Evolutionary conservation across 1,140 invertebrate species (phyloP), one percentile per base, ranked within the genome.

Genomic region (Saccostrea cuccullata): DNA sequence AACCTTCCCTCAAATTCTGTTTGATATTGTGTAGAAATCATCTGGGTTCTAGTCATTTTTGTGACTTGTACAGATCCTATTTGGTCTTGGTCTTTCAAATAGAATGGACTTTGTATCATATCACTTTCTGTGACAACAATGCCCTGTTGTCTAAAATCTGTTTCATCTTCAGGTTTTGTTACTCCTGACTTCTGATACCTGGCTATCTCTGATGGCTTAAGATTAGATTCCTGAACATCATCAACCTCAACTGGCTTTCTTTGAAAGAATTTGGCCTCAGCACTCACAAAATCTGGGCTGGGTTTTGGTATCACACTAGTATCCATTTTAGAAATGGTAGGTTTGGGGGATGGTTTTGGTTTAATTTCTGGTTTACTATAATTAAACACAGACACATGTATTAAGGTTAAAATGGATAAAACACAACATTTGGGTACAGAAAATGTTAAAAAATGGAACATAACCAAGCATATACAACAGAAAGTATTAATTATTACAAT

Each of bases 251-350:
- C 70, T 30, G 70, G 70, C 15, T 77, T 77, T 13, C 26, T 77
- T 36, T 77, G 70, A 77, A 77, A 77, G 70, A 77, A 77, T 77
- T 77, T 77, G 70, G 70, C 70, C 70, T 77, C 70, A 36, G 70
- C 26, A 77, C 70, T 77, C 11, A 77, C 26, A 77, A 77, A 77
- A 36, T 77, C 70, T 15, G 30, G 26, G 30, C 70, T 26, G 3
- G 70, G 70, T 77, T 77, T 36, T 12, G 70, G 70, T 36, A 77
- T 5, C 26, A 77, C 70, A 77, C 23, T 77, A 77, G 70, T 36
- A 77, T 77, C 70, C 70, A 77, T 11, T 77, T 77, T 77, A 77
- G 70, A 77, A 77, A 36, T 77, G 70, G 30, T 77, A 36, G 70
- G 70, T 77, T 77, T 77, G 4, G 70, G 30, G 70, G 30, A 36